Base-by-base conservation (phyloP, 2,113 vertebrate species). In the Zosterops borbonicus region DNA sequence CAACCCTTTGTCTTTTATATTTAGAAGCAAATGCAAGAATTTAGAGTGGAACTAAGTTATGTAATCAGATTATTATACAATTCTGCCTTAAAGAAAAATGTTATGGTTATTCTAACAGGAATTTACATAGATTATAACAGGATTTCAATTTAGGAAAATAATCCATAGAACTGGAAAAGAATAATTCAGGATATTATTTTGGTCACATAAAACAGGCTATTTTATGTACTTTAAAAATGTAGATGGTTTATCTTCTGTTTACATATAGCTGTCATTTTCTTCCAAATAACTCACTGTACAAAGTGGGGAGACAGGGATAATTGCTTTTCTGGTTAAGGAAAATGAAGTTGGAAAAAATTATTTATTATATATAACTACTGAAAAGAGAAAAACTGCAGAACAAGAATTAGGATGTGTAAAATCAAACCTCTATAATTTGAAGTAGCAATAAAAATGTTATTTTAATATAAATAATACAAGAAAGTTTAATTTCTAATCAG, bases 21-120 rank as follows among this genome's bases (percentile, higher is more conserved):
- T 88, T 86, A 56, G 59, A 75, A 86, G 63, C 9, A 94, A 85
- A 88, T 82, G 63, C 25, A 73, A 39, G 28, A 60, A 64, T 95
- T 92, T 91, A 68, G 44, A 33, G n/a, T 81, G 21, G 44, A 95
- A 93, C 71, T 64, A 94, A 90, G 18, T 93, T 83, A 82, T 63
- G 47, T 76, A 88, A 94, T 59, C 76, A 90, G 76, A 76, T 95
- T 91, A 84, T 70, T 83, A 79, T 18, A 46, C 23, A 83, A n/a
- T 73, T 92, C 52, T 92, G 85, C 50, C 23, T 74, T 80, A 70
- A 91, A 92, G 27, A 92, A 90, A 75, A 63, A 92, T 87, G 62
- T 88, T 81, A 90, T 37, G 65, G 75, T 39, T 69, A 88, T 64
- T 85, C 46, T 85, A 87, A 73, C 9, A 74, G 13, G n/a, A 49